A percentile compares a stretch with the other conserved stretches of the same genome.
These are phyloP conservation scores for Scylla paramamosain DNA, from an alignment of 1,140 invertebrate genomes.

Conservation along the genomic window DNA sequence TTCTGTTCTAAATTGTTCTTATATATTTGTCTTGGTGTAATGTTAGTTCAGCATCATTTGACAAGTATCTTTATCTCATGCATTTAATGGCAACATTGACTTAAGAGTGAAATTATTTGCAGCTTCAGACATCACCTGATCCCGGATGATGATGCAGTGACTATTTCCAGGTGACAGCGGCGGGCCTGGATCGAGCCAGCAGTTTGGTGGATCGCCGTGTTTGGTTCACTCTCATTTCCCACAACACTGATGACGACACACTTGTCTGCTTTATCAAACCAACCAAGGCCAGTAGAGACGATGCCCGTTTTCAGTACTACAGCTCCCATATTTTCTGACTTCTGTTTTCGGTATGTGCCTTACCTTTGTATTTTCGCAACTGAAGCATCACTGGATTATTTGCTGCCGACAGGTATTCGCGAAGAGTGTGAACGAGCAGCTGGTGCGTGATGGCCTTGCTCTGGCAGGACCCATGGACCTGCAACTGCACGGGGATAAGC, in stretches of 20 bases:
- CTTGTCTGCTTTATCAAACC: slow-evolving; percentile 38
- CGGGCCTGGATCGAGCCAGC: neutral
- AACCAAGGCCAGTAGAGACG: neutral
- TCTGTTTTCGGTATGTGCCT: too few relatives aligned
- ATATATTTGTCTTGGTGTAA: too few relatives aligned
- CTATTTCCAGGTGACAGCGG: slow-evolving; percentile 33
- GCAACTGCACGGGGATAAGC: slow-evolving; percentile 21
- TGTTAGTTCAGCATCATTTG: too few relatives aligned
- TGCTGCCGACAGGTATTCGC: neutral
- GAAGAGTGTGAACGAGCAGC: slow-evolving; percentile 47
- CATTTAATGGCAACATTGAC: too few relatives aligned
- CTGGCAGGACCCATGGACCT: slow-evolving; percentile 47
- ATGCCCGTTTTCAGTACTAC: neutral
- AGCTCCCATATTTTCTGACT: neutral
- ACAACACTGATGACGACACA: slow-evolving; percentile 8
- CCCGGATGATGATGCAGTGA: too few relatives aligned
- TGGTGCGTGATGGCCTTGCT: slow-evolving; percentile 42
- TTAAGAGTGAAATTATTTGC: too few relatives aligned
- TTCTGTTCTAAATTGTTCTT: too few relatives aligned
- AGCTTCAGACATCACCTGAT: too few relatives aligned
- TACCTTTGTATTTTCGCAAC: too few relatives aligned
- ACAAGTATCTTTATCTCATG: too few relatives aligned
- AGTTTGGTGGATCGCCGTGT: slow-evolving; percentile 2
- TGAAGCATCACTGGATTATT: too few relatives aligned
- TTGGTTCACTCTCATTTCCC: slow-evolving; percentile 66